Evolutionary conservation across 2,113 vertebrate species (phyloP).

Genomic region (Forbesichthys agassizii): DNA sequence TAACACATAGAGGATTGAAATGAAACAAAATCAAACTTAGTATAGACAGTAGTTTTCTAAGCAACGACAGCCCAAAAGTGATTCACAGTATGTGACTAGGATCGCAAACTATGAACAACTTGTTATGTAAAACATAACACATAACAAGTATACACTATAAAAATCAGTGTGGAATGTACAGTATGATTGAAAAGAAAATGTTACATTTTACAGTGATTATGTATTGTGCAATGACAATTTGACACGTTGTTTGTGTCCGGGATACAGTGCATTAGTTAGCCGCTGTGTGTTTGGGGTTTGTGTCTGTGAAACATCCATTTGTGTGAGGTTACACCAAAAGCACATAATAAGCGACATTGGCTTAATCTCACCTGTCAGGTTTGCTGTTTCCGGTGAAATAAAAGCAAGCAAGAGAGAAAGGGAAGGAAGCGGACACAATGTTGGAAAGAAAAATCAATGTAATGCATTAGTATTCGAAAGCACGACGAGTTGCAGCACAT

Average conservation of each 20-base stretch:
- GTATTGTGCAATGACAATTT: too few relatives aligned
- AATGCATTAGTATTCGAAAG: constrained; percentile 76
- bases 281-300: constrained; percentile 31
- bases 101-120: too few relatives aligned
- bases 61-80: too few relatives aligned
- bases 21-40: constrained; percentile 15
- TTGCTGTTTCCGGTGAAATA: constrained; percentile 85
- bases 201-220: too few relatives aligned
- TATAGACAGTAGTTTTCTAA: constrained; percentile 8
- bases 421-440: constrained; percentile 68
- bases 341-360: constrained; percentile 49
- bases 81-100: too few relatives aligned
- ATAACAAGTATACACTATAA: too few relatives aligned
- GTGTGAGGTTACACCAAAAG: constrained; percentile 52
- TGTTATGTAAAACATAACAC: too few relatives aligned
- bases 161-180: too few relatives aligned
- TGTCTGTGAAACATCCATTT: constrained; percentile 40
- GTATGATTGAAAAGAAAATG: too few relatives aligned
- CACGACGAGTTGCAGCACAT: constrained; percentile 64
- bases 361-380: constrained; percentile 92
- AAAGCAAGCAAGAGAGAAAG: constrained; percentile 50
- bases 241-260: neutral
- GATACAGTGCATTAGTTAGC: neutral
- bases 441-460: constrained; percentile 72
- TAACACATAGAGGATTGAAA: constrained; percentile 41